Percentiles rank a stretch among this genome's conserved stretches.
These are phyloP conservation scores for Ictalurus furcatus DNA, from an alignment of 2,113 vertebrate genomes.

Conservation along the genomic window DNA sequence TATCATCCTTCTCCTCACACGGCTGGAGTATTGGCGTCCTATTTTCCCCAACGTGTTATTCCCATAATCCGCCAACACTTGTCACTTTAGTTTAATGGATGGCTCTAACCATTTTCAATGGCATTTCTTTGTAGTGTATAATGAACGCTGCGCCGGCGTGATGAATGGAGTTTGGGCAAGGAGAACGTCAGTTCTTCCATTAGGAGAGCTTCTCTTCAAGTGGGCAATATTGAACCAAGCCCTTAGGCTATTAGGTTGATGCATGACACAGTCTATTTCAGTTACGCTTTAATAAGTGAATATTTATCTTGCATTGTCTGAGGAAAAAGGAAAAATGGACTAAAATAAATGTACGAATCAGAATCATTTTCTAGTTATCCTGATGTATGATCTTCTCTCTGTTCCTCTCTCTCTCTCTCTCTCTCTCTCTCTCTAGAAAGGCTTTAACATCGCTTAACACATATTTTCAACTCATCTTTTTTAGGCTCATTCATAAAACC, in stretches of 20 bases:
- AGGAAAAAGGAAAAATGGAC: slow-evolving; percentile 55
- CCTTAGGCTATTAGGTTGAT: slow-evolving; percentile 94
- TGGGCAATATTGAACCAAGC: slow-evolving; percentile 92
- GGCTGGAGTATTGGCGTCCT: slow-evolving; percentile 70
- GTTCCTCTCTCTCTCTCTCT: neutral
- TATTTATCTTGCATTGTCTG: slow-evolving; percentile 81
- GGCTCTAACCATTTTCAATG: slow-evolving; percentile 85
- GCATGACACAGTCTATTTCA: slow-evolving; percentile 95
- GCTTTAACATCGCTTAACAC: neutral
- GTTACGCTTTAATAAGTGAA: slow-evolving; percentile 96
- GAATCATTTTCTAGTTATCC: slow-evolving; percentile 74
- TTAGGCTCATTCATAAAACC: neutral
- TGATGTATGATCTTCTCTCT: slow-evolving; percentile 58
- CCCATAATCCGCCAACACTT: slow-evolving; percentile 77
- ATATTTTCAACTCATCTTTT: neutral
- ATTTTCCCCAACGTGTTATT: slow-evolving; percentile 75
- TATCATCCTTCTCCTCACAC: slow-evolving; percentile 70
- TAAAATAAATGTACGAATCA: slow-evolving; percentile 54
- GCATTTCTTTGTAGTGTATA: slow-evolving; percentile 87
- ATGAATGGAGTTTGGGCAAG: slow-evolving; percentile 89
- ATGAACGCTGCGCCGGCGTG: slow-evolving; percentile 87
- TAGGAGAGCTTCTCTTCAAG: slow-evolving; percentile 93
- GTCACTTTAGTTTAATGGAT: slow-evolving; percentile 86
- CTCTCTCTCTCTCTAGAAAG: neutral
- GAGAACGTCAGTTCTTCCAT: slow-evolving; percentile 98